These are phyloP conservation scores for Drosophila kepulauana DNA, from an alignment of 1,140 invertebrate species.

Conservation along the genomic window DNA sequence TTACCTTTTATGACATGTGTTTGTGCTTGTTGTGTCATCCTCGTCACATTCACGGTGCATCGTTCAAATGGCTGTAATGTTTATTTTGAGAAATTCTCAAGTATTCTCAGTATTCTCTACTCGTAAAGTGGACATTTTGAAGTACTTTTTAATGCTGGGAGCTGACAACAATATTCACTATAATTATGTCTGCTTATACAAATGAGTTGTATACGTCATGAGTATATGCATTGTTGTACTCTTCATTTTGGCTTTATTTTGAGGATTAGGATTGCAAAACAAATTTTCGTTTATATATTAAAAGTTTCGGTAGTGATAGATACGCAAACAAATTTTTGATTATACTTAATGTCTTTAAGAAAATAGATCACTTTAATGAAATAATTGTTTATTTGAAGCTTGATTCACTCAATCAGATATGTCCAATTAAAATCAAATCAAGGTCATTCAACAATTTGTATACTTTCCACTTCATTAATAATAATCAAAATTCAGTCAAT, in stretches of 20 bases:
- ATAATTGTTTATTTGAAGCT: too few species aligned
- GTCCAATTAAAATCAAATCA: not conserved
- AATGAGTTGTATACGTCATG: too few species aligned
- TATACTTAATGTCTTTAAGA: too few species aligned
- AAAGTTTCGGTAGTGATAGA: too few species aligned
- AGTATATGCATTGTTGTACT: too few species aligned
- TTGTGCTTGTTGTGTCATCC: constrained; percentile 22
- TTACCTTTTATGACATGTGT: constrained; percentile 23
- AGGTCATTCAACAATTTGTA: not conserved
- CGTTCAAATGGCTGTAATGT: constrained; percentile 8
- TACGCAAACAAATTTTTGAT: too few species aligned
- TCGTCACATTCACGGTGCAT: constrained; percentile 8
- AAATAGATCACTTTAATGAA: too few species aligned
- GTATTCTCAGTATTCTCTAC: not conserved
- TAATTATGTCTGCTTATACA: not conserved
- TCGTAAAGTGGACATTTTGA: not conserved
- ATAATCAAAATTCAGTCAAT: not conserved
- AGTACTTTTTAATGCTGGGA: not conserved
- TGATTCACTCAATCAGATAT: not conserved
- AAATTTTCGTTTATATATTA: too few species aligned
- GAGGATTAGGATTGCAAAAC: too few species aligned
- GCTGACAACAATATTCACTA: not conserved
- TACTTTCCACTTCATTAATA: not conserved
- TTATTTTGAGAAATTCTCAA: constrained; percentile 17
- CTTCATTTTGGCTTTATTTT: too few species aligned